A percentile compares a stretch with the other conserved stretches of the same genome.
Conservation (phyloP, 2,113 vertebrate species). For the Etheostoma cragini region DNA sequence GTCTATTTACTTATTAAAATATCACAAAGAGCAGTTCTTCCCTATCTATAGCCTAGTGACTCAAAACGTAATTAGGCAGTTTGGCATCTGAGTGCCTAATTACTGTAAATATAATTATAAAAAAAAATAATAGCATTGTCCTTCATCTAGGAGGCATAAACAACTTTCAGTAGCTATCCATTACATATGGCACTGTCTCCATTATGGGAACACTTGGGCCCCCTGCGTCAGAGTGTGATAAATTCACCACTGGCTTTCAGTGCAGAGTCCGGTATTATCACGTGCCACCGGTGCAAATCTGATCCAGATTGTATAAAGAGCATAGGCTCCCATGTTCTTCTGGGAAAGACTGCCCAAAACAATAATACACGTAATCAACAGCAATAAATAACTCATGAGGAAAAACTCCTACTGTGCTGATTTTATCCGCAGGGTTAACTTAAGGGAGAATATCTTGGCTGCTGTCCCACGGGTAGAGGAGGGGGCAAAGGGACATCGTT, state of each 20-base stretch:
- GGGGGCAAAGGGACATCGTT: conserved; percentile 33
- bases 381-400: neutral
- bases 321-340: neutral
- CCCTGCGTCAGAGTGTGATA: neutral
- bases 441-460: conserved; percentile 38
- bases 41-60: neutral
- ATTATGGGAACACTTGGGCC: conserved; percentile 2
- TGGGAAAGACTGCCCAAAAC: neutral
- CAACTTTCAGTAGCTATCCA: neutral
- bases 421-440: neutral
- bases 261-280: neutral
- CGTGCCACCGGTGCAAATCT: neutral
- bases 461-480: conserved; percentile 7
- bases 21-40: neutral
- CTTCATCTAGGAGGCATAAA: neutral
- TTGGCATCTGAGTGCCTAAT: too few species aligned
- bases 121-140: neutral
- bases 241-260: neutral
- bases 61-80: neutral
- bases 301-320: neutral
- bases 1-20: neutral
- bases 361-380: neutral
- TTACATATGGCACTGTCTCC: neutral
- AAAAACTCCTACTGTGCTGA: neutral
- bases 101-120: neutral